phyloP scores from a whole-genome alignment of 2,888 invertebrate genomes.

The Blastobasis lacticolella region DNA sequence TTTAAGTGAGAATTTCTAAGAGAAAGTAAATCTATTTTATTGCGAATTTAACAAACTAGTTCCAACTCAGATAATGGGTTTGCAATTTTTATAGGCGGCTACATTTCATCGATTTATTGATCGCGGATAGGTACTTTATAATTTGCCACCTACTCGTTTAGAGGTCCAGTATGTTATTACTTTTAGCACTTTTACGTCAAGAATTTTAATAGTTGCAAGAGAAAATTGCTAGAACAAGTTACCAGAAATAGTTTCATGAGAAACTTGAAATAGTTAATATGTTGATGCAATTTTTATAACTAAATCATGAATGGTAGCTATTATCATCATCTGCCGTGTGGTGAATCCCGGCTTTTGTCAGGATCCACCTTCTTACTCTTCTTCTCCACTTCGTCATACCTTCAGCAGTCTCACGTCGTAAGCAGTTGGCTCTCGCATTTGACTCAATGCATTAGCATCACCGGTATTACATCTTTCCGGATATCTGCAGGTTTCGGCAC shows the following conservation, averaged over 20 bases:
- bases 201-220: not conserved
- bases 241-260: not conserved
- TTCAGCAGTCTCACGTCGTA: too few species aligned
- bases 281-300: too few species aligned
- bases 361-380: too few species aligned
- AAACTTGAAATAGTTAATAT: not conserved
- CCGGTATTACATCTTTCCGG: too few species aligned
- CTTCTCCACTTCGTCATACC: too few species aligned
- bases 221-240: not conserved
- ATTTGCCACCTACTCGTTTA: conserved; percentile 7
- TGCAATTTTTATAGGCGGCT: conserved; percentile 37
- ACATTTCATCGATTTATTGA: conserved; percentile 33
- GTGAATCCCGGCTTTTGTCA: too few species aligned
- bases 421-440: too few species aligned
- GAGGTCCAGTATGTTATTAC: conserved; percentile 4
- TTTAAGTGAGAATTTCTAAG: conserved; percentile 48
- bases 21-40: conserved; percentile 67
- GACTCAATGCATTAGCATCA: too few species aligned
- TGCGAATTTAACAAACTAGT: conserved; percentile 57
- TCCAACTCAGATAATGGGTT: conserved; percentile 31
- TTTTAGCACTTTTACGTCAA: conserved; percentile 6
- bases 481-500: too few species aligned
- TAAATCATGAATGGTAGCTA: too few species aligned
- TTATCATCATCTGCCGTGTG: too few species aligned
- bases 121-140: conserved; percentile 11